Percentiles rank a stretch among this genome's conserved stretches.
Conservation (phyloP, 2,797 vertebrate species). For the Neopelma chrysocephalum region DNA sequence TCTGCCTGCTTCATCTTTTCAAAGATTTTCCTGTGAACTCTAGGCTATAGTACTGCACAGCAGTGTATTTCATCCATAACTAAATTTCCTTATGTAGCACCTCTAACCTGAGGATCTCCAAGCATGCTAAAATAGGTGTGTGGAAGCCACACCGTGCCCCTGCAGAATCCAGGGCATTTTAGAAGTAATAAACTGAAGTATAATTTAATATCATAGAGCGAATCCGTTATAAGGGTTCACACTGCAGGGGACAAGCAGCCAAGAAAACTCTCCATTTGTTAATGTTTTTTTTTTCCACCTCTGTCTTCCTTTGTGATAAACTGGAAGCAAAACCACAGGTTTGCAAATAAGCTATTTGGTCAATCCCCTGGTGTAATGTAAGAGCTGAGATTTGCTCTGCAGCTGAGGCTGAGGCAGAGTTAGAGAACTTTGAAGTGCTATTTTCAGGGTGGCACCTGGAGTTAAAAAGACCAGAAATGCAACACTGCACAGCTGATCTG, state of each 20-base stretch:
- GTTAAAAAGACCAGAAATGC: neutral
- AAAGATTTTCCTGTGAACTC: neutral
- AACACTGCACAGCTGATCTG: neutral
- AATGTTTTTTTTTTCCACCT: neutral
- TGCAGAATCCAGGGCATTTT: neutral
- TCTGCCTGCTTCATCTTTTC: neutral
- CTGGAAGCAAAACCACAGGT: neutral
- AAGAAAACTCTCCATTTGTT: constrained; percentile 19
- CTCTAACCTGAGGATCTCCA: neutral
- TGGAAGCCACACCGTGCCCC: neutral
- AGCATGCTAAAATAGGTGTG: neutral
- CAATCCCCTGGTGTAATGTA: neutral
- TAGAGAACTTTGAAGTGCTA: neutral
- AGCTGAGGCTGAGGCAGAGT: neutral
- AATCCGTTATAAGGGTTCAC: neutral
- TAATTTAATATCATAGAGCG: constrained; percentile 10
- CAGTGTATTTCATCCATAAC: neutral
- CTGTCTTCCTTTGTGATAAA: neutral
- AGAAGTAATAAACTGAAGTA: neutral
- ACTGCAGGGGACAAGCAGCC: neutral
- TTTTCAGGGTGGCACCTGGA: constrained; percentile 6
- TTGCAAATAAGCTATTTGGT: constrained; percentile 32
- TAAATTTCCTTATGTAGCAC: neutral
- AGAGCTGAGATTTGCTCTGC: constrained; percentile 2
- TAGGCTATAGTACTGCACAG: neutral